Conservation (phyloP, 2,797 vertebrate genomes). For the Poeciliopsis infans region DNA sequence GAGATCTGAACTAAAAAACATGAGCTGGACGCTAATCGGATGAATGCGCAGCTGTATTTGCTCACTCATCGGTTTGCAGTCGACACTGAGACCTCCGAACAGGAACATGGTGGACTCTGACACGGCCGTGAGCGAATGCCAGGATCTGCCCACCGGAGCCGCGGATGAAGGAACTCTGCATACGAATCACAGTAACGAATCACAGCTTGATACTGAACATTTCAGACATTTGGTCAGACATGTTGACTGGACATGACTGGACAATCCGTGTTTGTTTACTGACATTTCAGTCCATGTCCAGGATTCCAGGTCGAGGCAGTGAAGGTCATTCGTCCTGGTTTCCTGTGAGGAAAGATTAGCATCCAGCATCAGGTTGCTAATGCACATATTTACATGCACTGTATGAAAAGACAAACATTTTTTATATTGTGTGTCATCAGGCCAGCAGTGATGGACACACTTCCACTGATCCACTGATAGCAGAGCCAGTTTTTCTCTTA, state of each 20-base stretch:
- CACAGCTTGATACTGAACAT: no score
- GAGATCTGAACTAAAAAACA: neutral
- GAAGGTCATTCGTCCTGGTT: constrained; percentile 91
- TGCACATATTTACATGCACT: neutral
- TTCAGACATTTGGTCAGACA: neutral
- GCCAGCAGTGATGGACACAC: neutral
- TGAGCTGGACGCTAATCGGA: neutral
- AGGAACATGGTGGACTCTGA: constrained; percentile 89
- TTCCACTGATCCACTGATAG: neutral
- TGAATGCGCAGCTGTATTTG: neutral
- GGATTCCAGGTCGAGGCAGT: constrained; percentile 89
- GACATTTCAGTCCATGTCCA: constrained; percentile 94
- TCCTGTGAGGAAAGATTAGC: constrained; percentile 80
- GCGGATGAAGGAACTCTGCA: constrained; percentile 65
- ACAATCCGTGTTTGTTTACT: neutral
- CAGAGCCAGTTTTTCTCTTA: neutral
- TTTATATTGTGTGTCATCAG: neutral
- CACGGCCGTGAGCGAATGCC: constrained; percentile 91
- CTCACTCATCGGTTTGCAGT: constrained; percentile 94
- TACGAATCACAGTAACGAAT: neutral
- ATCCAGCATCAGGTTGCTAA: neutral
- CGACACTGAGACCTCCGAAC: constrained; percentile 92
- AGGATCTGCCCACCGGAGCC: constrained; percentile 88
- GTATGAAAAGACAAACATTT: neutral
- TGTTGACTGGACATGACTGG: neutral